Percentiles rank a stretch among this genome's conserved stretches.
phyloP scores from a whole-genome alignment of 2,797 vertebrate genomes.

The Hippopotamyrus pictus region DNA sequence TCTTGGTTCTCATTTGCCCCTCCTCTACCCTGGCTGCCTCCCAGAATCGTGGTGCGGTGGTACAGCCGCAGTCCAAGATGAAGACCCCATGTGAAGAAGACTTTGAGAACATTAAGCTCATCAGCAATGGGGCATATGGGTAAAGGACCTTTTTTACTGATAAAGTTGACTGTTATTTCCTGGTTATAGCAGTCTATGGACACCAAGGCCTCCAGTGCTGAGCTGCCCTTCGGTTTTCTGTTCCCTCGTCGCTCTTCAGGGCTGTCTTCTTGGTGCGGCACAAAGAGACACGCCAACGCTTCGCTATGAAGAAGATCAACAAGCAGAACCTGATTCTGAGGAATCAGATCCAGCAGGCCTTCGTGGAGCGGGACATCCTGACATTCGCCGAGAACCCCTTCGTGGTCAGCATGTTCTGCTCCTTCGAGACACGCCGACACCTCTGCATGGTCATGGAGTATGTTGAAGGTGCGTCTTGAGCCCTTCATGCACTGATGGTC shows the following conservation, averaged over 20 bases:
- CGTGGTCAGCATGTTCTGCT: slow-evolving; percentile 97
- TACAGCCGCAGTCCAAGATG: slow-evolving; percentile 55
- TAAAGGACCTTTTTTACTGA: slow-evolving; percentile 43
- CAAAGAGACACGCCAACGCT: slow-evolving; percentile 86
- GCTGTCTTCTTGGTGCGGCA: slow-evolving; percentile 89
- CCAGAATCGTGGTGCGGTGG: slow-evolving; percentile 66
- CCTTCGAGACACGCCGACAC: slow-evolving; percentile 88
- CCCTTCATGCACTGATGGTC: not conserved
- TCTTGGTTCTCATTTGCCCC: not conserved
- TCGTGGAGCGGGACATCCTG: slow-evolving; percentile 91
- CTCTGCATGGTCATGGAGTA: slow-evolving; percentile 99
- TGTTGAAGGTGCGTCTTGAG: slow-evolving; percentile 77
- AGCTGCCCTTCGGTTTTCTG: not conserved
- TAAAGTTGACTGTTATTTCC: not conserved
- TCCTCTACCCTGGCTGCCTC: slow-evolving; percentile 23
- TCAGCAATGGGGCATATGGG: slow-evolving; percentile 97
- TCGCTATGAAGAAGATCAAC: slow-evolving; percentile 98
- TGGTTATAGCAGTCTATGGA: not conserved
- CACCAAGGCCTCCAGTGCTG: not conserved
- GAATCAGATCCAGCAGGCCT: slow-evolving; percentile 96
- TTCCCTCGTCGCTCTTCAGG: slow-evolving; percentile 47
- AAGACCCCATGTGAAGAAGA: slow-evolving; percentile 88
- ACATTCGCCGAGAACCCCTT: slow-evolving; percentile 95
- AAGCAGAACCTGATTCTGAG: slow-evolving; percentile 93
- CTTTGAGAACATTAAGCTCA: slow-evolving; percentile 93